Evolutionary conservation across 2,888 invertebrate species (phyloP).

Genomic region (Dusona sp.): DNA sequence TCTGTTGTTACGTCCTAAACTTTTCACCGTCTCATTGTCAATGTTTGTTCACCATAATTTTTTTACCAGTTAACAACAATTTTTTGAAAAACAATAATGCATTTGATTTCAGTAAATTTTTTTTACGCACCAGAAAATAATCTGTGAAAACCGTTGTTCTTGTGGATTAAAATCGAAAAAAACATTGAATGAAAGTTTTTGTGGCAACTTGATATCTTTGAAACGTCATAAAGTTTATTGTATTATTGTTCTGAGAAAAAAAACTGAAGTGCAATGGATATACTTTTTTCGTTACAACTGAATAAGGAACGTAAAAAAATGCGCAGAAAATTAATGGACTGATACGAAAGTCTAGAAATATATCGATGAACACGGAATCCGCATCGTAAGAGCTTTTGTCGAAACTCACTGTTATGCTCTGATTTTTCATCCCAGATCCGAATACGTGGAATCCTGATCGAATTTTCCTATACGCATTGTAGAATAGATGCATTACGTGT

Average conservation of each 20-base stretch:
- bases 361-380: constrained; percentile 26
- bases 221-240: background rate
- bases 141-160: background rate
- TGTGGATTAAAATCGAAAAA: background rate
- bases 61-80: background rate
- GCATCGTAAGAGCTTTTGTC: constrained; percentile 54
- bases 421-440: constrained; percentile 51
- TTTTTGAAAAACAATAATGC: background rate
- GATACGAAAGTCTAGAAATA: background rate
- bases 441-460: constrained; percentile 46
- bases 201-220: background rate
- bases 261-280: background rate
- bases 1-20: constrained; percentile 6
- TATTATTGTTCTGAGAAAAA: background rate
- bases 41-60: constrained; percentile 31
- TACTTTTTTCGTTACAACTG: background rate
- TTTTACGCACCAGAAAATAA: background rate
- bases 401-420: constrained; percentile 39
- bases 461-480: constrained; percentile 21
- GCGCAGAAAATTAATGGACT: constrained; percentile 9
- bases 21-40: constrained; percentile 10
- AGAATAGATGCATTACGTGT: background rate
- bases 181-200: background rate
- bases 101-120: background rate
- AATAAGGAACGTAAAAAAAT: background rate